Evolutionary conservation across 2,888 invertebrate species (phyloP), one percentile per base, ranked within the genome.

Genomic region (Tyria jacobaeae): DNA sequence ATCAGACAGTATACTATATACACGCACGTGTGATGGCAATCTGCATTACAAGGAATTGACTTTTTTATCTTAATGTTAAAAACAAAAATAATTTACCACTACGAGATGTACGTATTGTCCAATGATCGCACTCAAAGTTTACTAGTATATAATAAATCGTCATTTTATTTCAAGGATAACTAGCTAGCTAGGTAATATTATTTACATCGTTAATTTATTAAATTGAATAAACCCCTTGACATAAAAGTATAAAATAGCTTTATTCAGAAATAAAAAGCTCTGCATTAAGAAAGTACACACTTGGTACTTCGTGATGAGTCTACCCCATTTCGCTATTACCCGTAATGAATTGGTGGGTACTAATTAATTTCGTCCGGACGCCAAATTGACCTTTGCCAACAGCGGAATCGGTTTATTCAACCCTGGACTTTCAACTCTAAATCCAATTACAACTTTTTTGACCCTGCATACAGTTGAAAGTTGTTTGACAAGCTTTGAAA

Each of bases 331-430:
- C 58, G 58, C 64, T 67, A 72, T 78, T 79, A 72, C 75, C 70
- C 73, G 66, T 85, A 86, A 86, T 87, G 68, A 86, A 88, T 86
- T 80, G 84, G 79, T 80, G 79, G 80, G 80, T 82, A 80, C 82
- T 86, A 89, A 89, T 90, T 91, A 89, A 88, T 89, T 88, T 86
- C 68, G 79, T 73, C 80, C 84, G 82, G 83, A 81, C 80, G 79
- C 81, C 73, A 80, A 89, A 87, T 87, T 89, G 87, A 88, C 88
- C 88, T 85, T 80, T 80, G 83, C 78, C 79, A 81, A 73, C 64
- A 64, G 56, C 49, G 34, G 27, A 60, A 57, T 62, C 52, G 58
- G 31, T 62, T 60, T 62, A 57, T 61, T 58, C 65, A 53, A 57
- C 63, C 67, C 60, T 65, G 68, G 63, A 34, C 25, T 21, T 4